Conservation (phyloP, 1,140 invertebrate species). For the Globodera ellingtonae region DNA sequence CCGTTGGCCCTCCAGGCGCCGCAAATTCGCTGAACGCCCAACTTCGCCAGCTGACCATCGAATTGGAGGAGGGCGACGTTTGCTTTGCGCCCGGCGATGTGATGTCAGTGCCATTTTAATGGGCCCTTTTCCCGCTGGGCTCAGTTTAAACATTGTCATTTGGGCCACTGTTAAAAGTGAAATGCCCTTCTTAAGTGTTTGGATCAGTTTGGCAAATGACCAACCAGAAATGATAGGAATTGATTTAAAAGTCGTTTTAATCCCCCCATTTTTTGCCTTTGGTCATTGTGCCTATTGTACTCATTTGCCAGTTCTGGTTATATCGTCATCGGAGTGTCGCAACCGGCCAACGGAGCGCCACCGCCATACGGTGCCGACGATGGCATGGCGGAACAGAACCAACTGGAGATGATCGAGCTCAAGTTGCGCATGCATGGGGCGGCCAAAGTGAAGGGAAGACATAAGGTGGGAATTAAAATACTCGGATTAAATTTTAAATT, state of each 20-base stretch:
- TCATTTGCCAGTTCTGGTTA: neutral
- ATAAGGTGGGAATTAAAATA: neutral
- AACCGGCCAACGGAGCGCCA: conserved; percentile 9
- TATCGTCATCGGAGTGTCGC: conserved; percentile 2
- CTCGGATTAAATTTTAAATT: neutral
- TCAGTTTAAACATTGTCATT: too few relatives aligned
- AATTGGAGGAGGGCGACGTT: conserved; percentile 22
- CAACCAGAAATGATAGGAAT: too few relatives aligned
- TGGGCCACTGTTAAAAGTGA: too few relatives aligned
- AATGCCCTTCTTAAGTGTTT: too few relatives aligned
- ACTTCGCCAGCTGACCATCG: conserved; percentile 8
- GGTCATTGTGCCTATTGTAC: neutral
- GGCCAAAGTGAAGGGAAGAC: conserved; percentile 8
- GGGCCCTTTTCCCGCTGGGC: too few relatives aligned
- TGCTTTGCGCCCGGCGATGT: conserved; percentile 29
- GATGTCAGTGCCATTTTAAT: neutral
- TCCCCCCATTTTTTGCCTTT: neutral
- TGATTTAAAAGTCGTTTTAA: too few relatives aligned
- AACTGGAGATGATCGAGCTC: conserved; percentile 14
- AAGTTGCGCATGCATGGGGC: neutral
- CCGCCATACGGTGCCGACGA: conserved; percentile 2
- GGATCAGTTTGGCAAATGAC: too few relatives aligned
- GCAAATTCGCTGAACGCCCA: conserved; percentile 66
- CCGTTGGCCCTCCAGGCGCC: conserved; percentile 26
- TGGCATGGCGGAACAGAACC: conserved; percentile 11